phyloP scores from a whole-genome alignment of 2,113 vertebrate genomes.

The Sinocyclocheilus rhinocerous region DNA sequence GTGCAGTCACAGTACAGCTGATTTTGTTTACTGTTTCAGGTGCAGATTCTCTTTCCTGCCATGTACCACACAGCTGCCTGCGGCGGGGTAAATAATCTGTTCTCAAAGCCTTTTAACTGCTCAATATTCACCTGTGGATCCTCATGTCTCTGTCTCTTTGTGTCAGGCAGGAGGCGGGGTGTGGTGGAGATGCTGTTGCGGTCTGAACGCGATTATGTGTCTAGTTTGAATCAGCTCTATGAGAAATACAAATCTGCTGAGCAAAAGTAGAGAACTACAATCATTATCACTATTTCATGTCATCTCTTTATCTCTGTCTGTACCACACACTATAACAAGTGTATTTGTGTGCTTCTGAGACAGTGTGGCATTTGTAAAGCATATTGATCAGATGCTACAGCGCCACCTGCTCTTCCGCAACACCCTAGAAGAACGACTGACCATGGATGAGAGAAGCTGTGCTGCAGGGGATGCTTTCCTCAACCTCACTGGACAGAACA shows the following conservation, averaged over 20 bases:
- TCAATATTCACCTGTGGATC: background rate
- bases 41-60: slow-evolving; percentile 23
- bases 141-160: background rate
- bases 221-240: slow-evolving; percentile 69
- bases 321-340: background rate
- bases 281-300: background rate
- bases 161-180: slow-evolving; percentile 71
- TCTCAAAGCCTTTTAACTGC: background rate
- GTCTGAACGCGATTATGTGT: slow-evolving; percentile 77
- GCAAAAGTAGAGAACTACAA: slow-evolving; percentile 65
- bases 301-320: background rate
- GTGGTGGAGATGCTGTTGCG: slow-evolving; percentile 73
- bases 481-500: slow-evolving; percentile 74
- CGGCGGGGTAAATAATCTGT: slow-evolving; percentile 21
- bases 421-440: slow-evolving; percentile 73
- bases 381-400: slow-evolving; percentile 75
- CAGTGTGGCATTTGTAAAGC: slow-evolving; percentile 68
- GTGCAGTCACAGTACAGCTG: background rate
- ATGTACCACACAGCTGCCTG: slow-evolving; percentile 15
- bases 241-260: slow-evolving; percentile 69
- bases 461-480: slow-evolving; percentile 75
- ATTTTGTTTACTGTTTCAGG: slow-evolving; percentile 30
- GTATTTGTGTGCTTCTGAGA: slow-evolving; percentile 15
- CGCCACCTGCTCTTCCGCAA: slow-evolving; percentile 76
- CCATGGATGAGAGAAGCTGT: slow-evolving; percentile 70